phyloP scores from a whole-genome alignment of 2,797 vertebrate genomes.

The Poecile montanus region DNA sequence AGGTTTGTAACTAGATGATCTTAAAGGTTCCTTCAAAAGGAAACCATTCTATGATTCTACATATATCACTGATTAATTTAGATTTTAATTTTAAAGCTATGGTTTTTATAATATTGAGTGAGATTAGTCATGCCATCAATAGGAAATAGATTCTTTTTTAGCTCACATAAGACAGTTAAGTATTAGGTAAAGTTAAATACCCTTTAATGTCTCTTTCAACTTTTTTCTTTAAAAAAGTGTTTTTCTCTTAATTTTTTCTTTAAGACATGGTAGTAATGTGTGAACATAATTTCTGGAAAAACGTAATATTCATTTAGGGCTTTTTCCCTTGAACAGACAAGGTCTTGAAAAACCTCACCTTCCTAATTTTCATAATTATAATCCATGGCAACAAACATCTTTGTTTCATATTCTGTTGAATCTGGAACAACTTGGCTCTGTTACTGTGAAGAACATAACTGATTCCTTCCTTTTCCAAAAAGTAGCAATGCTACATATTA shows the following conservation, averaged over 20 bases:
- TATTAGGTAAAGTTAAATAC: background rate
- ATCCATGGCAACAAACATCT: background rate
- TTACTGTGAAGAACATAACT: background rate
- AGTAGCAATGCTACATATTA: background rate
- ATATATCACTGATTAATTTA: background rate
- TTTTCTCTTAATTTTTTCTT: background rate
- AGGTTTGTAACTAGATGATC: background rate
- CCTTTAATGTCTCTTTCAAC: background rate
- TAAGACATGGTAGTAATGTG: background rate
- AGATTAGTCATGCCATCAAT: background rate
- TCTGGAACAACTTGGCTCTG: background rate
- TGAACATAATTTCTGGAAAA: background rate
- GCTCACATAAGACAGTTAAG: background rate
- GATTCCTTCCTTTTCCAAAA: background rate
- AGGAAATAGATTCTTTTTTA: background rate
- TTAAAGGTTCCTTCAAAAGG: rapidly evolving
- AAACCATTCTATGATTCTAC: background rate
- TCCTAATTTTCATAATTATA: background rate
- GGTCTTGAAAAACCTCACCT: background rate
- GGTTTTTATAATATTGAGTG: background rate
- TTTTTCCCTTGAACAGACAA: background rate
- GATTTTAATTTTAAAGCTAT: background rate
- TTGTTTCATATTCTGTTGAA: background rate
- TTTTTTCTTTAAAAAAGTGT: background rate
- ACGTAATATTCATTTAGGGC: background rate